Evolutionary conservation across 2,888 invertebrate genomes (phyloP).

Genomic region (Unio delphinus): DNA sequence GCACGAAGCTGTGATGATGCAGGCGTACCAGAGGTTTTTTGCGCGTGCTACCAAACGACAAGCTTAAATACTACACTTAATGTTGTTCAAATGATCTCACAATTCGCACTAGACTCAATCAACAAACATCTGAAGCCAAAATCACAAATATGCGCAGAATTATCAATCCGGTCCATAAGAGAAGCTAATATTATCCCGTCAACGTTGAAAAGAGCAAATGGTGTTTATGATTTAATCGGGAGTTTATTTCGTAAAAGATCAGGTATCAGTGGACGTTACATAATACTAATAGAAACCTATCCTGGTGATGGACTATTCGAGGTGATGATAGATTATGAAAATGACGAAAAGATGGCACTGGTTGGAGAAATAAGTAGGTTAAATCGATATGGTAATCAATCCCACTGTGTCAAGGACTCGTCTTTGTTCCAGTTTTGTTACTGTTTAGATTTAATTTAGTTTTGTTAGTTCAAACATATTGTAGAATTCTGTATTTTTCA

Average conservation of each 20-base stretch:
- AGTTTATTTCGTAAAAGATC: neutral
- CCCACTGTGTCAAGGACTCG: conserved; percentile 61
- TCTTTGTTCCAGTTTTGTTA: conserved; percentile 27
- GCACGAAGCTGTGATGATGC: conserved; percentile 84
- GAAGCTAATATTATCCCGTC: too few relatives aligned
- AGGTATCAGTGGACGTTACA: conserved; percentile 67
- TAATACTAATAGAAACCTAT: conserved; percentile 77
- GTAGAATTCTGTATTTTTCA: too few relatives aligned
- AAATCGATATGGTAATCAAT: conserved; percentile 71
- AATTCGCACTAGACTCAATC: conserved; percentile 78
- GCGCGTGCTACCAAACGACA: conserved; percentile 84
- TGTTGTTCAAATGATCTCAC: conserved; percentile 76
- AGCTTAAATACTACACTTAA: conserved; percentile 76
- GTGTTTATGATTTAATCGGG: too few relatives aligned
- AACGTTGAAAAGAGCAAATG: too few relatives aligned
- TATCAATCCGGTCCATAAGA: too few relatives aligned
- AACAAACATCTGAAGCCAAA: conserved; percentile 76
- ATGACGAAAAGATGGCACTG: conserved; percentile 71
- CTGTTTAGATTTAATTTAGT: conserved; percentile 7
- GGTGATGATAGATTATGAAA: conserved; percentile 79
- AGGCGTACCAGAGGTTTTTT: conserved; percentile 86
- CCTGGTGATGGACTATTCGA: conserved; percentile 85
- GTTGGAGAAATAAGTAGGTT: conserved; percentile 76
- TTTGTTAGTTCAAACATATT: too few relatives aligned
- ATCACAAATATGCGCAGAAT: too few relatives aligned